Conservation (phyloP, 2,113 vertebrate genomes). For the Rhizomys pruinosus region DNA sequence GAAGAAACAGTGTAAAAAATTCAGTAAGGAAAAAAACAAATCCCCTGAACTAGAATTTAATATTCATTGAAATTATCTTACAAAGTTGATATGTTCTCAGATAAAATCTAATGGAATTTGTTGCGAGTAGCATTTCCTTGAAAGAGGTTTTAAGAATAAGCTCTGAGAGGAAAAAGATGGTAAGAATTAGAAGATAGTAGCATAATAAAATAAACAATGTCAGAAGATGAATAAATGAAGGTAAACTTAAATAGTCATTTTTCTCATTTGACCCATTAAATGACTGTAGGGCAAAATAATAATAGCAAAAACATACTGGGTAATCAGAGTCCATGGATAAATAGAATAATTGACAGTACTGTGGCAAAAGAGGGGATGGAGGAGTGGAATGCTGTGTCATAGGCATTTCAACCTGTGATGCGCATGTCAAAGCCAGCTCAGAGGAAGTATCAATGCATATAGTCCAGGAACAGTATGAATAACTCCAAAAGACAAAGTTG, state of each 20-base stretch:
- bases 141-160: not conserved
- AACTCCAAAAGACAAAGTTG: not conserved
- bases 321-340: not conserved
- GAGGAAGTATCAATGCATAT: not conserved
- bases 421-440: not conserved
- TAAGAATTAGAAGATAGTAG: not conserved
- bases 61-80: not conserved
- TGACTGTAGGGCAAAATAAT: not conserved
- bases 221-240: not conserved
- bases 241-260: not conserved
- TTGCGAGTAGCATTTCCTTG: not conserved
- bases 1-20: not conserved
- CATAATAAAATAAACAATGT: not conserved
- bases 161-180: not conserved
- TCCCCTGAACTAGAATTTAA: not conserved
- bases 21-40: not conserved
- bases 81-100: not conserved
- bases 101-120: not conserved
- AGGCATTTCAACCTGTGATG: not conserved
- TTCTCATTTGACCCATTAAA: not conserved
- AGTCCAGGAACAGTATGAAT: not conserved
- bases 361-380: not conserved
- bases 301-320: not conserved
- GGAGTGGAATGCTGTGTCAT: not conserved
- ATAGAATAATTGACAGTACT: not conserved